phyloP scores from a whole-genome alignment of 2,888 invertebrate species.

The Malacosoma neustria region DNA sequence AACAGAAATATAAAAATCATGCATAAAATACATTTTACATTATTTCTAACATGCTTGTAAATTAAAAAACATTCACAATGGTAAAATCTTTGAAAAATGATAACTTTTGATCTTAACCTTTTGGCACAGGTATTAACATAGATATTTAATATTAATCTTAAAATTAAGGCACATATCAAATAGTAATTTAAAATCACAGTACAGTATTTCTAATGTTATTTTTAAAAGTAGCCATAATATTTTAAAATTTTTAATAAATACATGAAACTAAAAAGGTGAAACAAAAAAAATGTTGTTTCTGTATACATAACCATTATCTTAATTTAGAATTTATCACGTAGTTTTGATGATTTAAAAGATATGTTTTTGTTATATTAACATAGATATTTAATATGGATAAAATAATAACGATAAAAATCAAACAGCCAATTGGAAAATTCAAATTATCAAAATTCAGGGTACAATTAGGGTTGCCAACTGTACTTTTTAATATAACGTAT shows the following conservation, averaged over 20 bases:
- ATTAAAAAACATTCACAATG: background rate
- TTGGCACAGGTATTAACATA: conserved; percentile 16
- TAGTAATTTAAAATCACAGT: conserved; percentile 28
- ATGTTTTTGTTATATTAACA: too few species aligned
- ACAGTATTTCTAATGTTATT: too few species aligned
- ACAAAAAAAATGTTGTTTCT: too few species aligned
- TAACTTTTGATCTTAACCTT: conserved; percentile 10
- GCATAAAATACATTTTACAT: background rate
- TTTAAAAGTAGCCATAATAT: too few species aligned
- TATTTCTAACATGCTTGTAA: conserved; percentile 4
- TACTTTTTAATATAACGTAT: conserved; percentile 2
- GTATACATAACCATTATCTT: too few species aligned
- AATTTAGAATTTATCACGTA: too few species aligned
- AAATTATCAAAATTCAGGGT: conserved; percentile 1
- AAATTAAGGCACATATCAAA: conserved; percentile 13
- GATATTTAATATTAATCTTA: conserved; percentile 11
- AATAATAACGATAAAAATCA: too few species aligned
- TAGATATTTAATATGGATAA: too few species aligned
- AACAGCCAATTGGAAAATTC: conserved; percentile 1
- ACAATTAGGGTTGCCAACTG: background rate
- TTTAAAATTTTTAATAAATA: conserved; percentile 12
- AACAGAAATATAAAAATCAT: conserved; percentile 1
- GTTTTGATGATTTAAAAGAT: too few species aligned
- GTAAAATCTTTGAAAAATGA: conserved; percentile 1
- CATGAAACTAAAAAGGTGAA: conserved; percentile 2